Percentiles rank a stretch among this genome's conserved stretches.
Evolutionary conservation across 2,888 invertebrate species (phyloP).

Genomic region (Ichneumon xanthorius): DNA sequence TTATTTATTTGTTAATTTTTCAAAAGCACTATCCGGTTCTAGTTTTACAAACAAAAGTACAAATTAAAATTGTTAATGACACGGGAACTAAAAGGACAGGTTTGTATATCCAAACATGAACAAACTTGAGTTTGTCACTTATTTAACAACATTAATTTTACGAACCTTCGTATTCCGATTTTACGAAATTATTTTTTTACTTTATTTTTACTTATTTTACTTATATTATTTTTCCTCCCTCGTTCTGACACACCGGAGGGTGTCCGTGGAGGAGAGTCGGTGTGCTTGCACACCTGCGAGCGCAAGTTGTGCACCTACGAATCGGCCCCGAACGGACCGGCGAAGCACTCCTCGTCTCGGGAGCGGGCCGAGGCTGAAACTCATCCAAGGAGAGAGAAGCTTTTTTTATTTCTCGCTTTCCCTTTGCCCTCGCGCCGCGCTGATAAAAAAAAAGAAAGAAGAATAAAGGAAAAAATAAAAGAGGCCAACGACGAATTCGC

Average conservation of each 20-base stretch:
- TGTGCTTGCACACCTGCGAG: slow-evolving; percentile 14
- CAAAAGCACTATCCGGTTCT: too few species aligned
- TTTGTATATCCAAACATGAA: too few species aligned
- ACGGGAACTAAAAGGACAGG: too few species aligned
- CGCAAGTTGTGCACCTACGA: slow-evolving; percentile 56
- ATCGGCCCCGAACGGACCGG: slow-evolving; percentile 13
- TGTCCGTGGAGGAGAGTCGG: slow-evolving; percentile 15
- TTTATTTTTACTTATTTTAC: too few species aligned
- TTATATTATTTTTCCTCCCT: too few species aligned
- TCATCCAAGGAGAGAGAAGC: slow-evolving; percentile 53
- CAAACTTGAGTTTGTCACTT: too few species aligned
- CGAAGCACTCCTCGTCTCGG: not conserved
- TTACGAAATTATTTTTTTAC: too few species aligned
- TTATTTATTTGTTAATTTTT: too few species aligned
- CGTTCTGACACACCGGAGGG: not conserved
- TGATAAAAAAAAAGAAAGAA: slow-evolving; percentile 7
- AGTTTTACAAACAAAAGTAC: too few species aligned
- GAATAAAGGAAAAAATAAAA: slow-evolving; percentile 17
- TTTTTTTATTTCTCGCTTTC: slow-evolving; percentile 36
- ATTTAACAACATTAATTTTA: too few species aligned
- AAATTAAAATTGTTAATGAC: too few species aligned
- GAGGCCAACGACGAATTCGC: slow-evolving; percentile 17
- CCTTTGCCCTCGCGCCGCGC: slow-evolving; percentile 12
- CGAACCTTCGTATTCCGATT: too few species aligned
- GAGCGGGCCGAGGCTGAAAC: slow-evolving; percentile 64